Base-by-base conservation (phyloP, 2,797 vertebrate species). In the Halcyon smyrnensis region DNA sequence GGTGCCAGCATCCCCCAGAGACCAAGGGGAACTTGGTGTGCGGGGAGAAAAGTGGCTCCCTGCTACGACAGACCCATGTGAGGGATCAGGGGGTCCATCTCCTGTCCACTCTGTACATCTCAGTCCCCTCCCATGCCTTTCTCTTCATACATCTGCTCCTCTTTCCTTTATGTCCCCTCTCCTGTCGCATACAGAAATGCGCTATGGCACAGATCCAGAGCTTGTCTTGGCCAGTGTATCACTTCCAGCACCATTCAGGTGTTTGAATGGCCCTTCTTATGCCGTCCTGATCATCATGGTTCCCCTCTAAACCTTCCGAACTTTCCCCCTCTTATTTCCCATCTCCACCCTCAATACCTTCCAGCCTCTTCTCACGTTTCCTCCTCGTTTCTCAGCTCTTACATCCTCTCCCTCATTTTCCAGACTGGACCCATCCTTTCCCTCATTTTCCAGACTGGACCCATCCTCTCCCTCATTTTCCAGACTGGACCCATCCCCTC, bases 31-130 rank as follows among this genome's bases (percentile, higher is more conserved):
- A 56, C 34, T 32, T 3, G 8, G 5, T 7, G 17, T 2, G 8
- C 6, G 8, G 9, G 17, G 6, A 67, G 37, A 88, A 25, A 11
- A 53, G 45, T 1, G 18, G 15, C 48, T 93, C 63, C n/a, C 24
- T 1, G 6, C 4, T 3, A 6, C 9, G 15, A 53, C 12, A 45
- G 8, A 64, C 17, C 15, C 0, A 2, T 15, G 32, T 4, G 8
- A 4, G 16, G 6, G 30, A 15, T 27, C 9, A 27, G 19, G 23
- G 23, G 15, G 6, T 18, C 34, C 21, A 15, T 63, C 21, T 14
- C 30, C 19, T 4, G 4, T 9, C 45, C n/a, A 9, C n/a, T 69
- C 36, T 32, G 19, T n/a, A 21, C 23, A 9, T n/a, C 82, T 41
- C 36, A 46, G 32, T 64, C 16, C 16, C 48, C 12, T 88, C 23